Conservation (phyloP, 2,113 vertebrate species). For the Phocoena sinus region DNA sequence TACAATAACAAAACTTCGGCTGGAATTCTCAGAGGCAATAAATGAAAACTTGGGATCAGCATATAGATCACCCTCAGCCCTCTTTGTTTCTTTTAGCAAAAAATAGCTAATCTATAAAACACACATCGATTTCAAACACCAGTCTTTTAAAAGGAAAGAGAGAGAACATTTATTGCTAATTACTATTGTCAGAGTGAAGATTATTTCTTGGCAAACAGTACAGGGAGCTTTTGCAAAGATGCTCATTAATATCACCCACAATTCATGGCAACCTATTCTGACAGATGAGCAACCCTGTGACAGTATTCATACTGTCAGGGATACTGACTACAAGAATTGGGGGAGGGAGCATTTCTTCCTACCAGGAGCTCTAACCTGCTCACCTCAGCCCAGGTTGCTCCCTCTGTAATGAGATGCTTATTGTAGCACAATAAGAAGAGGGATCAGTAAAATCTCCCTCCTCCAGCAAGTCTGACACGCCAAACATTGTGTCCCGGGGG, state of each 20-base stretch:
- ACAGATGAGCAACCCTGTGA: neutral
- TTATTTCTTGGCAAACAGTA: conserved; percentile 42
- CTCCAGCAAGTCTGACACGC: neutral
- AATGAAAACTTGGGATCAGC: neutral
- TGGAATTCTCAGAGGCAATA: neutral
- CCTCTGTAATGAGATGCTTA: neutral
- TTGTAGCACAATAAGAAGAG: neutral
- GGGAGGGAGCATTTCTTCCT: neutral
- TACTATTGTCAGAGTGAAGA: conserved; percentile 32
- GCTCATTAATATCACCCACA: conserved; percentile 38
- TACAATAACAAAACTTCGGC: neutral
- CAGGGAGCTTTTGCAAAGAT: conserved; percentile 22
- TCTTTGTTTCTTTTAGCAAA: neutral
- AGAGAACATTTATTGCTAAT: conserved; percentile 42
- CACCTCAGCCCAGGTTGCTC: neutral
- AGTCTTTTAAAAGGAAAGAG: neutral
- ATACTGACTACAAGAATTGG: neutral
- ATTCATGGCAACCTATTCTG: conserved; percentile 36
- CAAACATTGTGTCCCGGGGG: neutral
- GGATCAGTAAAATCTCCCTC: neutral
- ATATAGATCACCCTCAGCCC: neutral
- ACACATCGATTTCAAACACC: neutral
- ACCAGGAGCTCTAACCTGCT: neutral
- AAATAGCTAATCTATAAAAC: conserved; percentile 24
- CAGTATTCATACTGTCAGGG: neutral